These are phyloP conservation scores for Nemapogon koenigi DNA, from an alignment of 2,888 invertebrate species.

Conservation along the genomic window DNA sequence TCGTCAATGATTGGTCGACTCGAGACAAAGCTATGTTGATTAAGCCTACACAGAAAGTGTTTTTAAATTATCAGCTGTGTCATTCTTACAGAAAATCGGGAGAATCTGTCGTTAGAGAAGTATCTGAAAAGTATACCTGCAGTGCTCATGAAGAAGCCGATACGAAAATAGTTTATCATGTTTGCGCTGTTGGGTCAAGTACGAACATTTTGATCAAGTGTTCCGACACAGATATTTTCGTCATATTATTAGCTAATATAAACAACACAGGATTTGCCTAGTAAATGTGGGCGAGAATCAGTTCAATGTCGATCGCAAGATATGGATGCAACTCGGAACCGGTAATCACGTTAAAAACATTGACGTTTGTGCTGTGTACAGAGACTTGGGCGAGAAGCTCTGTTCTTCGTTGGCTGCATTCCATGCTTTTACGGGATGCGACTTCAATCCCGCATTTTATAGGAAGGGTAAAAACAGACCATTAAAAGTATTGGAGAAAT, in stretches of 20 bases:
- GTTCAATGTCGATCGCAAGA: slow-evolving; percentile 5
- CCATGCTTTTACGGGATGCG: slow-evolving; percentile 14
- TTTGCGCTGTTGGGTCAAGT: slow-evolving; percentile 4
- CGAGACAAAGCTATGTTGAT: not conserved
- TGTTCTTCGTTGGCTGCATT: slow-evolving; percentile 14
- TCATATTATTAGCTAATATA: slow-evolving; percentile 4
- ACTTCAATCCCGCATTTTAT: slow-evolving; percentile 15
- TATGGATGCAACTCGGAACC: slow-evolving; percentile 10
- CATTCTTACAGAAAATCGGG: not conserved
- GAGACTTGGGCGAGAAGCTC: slow-evolving; percentile 14
- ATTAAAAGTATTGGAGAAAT: slow-evolving; percentile 15
- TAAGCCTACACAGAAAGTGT: not conserved
- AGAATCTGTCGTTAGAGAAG: not conserved
- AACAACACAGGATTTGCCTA: not conserved
- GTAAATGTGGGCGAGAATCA: slow-evolving; percentile 5
- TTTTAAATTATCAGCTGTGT: not conserved
- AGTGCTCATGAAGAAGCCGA: slow-evolving; percentile 5
- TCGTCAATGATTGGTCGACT: slow-evolving; percentile 4
- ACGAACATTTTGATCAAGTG: slow-evolving; percentile 4
- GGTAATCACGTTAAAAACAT: slow-evolving; percentile 15
- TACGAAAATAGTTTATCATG: slow-evolving; percentile 4
- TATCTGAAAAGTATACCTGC: slow-evolving; percentile 6
- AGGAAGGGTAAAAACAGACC: slow-evolving; percentile 13
- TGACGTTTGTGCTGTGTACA: slow-evolving; percentile 14
- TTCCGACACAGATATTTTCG: slow-evolving; percentile 3